These are phyloP conservation scores for Pseudeuparius sepicola DNA, from an alignment of 2,888 invertebrate genomes.

Conservation along the genomic window DNA sequence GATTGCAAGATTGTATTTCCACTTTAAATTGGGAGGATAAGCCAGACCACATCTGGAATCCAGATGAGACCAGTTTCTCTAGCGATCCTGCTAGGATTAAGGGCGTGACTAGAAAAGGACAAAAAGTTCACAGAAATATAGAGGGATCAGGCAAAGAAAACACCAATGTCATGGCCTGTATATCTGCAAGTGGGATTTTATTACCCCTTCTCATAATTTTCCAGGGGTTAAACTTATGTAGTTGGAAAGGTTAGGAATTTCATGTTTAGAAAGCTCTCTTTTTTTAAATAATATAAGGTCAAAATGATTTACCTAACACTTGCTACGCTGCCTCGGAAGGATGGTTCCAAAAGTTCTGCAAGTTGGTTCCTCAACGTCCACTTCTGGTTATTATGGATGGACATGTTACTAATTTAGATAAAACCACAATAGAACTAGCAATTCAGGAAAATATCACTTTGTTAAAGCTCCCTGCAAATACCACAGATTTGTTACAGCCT, in stretches of 20 bases:
- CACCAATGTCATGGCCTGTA: constrained; percentile 10
- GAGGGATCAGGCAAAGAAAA: constrained; percentile 15
- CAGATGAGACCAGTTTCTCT: constrained; percentile 16
- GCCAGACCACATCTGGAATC: constrained; percentile 17
- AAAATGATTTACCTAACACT: constrained; percentile 16
- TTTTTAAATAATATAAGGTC: too few relatives aligned
- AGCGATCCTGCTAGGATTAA: constrained; percentile 16
- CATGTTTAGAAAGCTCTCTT: constrained; percentile 18
- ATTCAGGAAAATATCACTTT: constrained; percentile 13
- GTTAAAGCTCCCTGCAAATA: constrained; percentile 15
- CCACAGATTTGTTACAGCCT: constrained; percentile 17
- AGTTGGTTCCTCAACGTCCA: constrained; percentile 16
- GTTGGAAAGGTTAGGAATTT: too few relatives aligned
- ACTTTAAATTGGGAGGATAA: constrained; percentile 15
- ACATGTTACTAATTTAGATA: constrained; percentile 19
- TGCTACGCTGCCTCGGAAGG: constrained; percentile 18
- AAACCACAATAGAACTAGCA: constrained; percentile 16
- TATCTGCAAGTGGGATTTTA: constrained; percentile 4
- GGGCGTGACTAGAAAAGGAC: constrained; percentile 18
- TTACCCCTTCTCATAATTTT: not conserved
- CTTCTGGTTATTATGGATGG: constrained; percentile 21
- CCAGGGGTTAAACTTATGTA: not conserved
- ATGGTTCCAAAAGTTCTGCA: constrained; percentile 19
- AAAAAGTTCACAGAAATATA: constrained; percentile 20
- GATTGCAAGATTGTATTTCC: constrained; percentile 10